phyloP scores from a whole-genome alignment of 2,797 vertebrate species.

The Acanthopagrus latus region DNA sequence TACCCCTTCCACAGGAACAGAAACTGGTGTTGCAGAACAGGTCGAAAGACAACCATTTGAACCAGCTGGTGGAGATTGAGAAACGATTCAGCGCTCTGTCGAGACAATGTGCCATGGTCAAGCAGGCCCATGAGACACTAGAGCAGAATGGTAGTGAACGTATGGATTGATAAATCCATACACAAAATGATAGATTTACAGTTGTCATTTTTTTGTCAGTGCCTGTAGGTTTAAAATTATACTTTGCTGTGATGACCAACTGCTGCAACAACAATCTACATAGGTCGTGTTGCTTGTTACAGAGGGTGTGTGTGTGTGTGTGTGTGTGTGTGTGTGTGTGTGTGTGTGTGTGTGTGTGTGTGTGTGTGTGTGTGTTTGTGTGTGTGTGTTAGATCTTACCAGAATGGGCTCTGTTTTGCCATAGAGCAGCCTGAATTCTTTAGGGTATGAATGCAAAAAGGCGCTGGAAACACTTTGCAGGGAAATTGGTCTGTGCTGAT shows the following conservation, averaged over 20 bases:
- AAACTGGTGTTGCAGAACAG: constrained; percentile 88
- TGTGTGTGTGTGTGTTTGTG: too few relatives aligned
- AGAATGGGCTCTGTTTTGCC: constrained; percentile 5
- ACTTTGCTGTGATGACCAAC: not conserved
- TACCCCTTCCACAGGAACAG: constrained; percentile 86
- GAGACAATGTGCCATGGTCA: constrained; percentile 87
- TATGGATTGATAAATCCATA: not conserved
- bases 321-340: too few relatives aligned
- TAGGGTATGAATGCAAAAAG: constrained; percentile 32
- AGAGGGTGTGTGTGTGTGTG: not conserved
- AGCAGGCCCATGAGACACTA: constrained; percentile 88
- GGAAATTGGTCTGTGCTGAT: constrained; percentile 4
- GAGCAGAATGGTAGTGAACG: constrained; percentile 89
- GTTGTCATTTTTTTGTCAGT: not conserved
- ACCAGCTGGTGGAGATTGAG: constrained; percentile 92
- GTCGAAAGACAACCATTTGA: constrained; percentile 91
- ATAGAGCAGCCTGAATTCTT: constrained; percentile 11
- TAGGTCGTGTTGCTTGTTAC: not conserved
- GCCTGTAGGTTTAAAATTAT: not conserved
- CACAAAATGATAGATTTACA: not conserved
- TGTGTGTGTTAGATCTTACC: not conserved
- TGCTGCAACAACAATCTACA: not conserved
- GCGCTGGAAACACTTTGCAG: constrained; percentile 46
- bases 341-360: too few relatives aligned
- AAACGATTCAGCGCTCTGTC: constrained; percentile 81